These are phyloP conservation scores for Pogonognathellus flavescens DNA, from an alignment of 1,140 invertebrate species.

Conservation along the genomic window DNA sequence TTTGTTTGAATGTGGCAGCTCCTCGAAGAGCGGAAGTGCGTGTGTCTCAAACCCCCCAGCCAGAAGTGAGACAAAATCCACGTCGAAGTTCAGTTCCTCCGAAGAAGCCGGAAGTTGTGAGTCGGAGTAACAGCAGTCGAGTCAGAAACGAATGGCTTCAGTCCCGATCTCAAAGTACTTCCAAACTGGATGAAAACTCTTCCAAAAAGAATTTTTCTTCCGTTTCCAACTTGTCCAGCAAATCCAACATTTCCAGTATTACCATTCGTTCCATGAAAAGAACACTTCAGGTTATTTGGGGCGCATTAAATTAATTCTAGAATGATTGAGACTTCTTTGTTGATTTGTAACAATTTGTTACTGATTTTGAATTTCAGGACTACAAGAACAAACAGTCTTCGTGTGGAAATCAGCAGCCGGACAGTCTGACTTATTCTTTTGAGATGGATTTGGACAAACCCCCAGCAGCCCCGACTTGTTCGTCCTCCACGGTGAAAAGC, in stretches of 20 bases:
- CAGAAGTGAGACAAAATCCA: background rate
- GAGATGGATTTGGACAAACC: slow-evolving; percentile 42
- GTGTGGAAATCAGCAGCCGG: background rate
- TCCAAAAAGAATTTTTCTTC: background rate
- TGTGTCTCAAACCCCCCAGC: background rate
- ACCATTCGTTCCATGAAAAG: slow-evolving; percentile 58
- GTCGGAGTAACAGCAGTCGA: slow-evolving; percentile 10
- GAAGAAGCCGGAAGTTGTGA: slow-evolving; percentile 20
- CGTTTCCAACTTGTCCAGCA: slow-evolving; percentile 16
- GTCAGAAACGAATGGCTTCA: slow-evolving; percentile 34
- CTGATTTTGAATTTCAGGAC: no score
- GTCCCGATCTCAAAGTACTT: slow-evolving; percentile 15
- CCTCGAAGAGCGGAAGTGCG: background rate
- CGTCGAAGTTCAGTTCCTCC: slow-evolving; percentile 35
- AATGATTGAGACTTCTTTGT: background rate
- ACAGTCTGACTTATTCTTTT: slow-evolving; percentile 30
- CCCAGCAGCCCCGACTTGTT: no score
- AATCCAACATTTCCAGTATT: slow-evolving; percentile 65
- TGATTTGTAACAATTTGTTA: background rate
- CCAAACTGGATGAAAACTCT: slow-evolving; percentile 33
- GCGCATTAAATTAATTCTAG: background rate
- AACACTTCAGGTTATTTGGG: slow-evolving; percentile 1
- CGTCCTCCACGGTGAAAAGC: background rate
- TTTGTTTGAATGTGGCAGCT: background rate
- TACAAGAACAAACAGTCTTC: slow-evolving; percentile 1